Evolutionary conservation across 2,797 vertebrate genomes (phyloP), one percentile per base, ranked within the genome.

Genomic region (Sebastes oblongus): DNA sequence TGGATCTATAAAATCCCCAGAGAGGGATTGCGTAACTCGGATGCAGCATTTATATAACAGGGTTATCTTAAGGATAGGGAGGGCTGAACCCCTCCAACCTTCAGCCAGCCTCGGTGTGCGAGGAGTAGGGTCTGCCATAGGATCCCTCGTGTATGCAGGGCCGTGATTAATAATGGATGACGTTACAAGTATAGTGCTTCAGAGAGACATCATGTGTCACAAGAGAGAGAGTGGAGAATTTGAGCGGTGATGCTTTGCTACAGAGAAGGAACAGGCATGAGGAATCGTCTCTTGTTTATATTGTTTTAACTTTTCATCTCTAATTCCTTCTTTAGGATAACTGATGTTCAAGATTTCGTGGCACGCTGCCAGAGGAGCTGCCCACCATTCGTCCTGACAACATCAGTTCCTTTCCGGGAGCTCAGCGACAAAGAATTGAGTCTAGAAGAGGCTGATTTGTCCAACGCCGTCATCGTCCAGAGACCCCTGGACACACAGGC

Each of bases 391-490:
- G 83, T 93, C 3, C 91, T 99, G 90, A 96, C 96, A 0, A 99
- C 97, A 5, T 98, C 98, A 0, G 94, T 97, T 68, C 98, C 98
- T 0, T 94, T 93, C 76, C 94, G 89, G 72, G 97, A 96, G 89
- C 94, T 97, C 62, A 93, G 10, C 24, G 94, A 98, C 1, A 95
- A 95, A 85, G 94, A 95, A 0, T 92, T 98, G 59, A 98, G 97
- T 0, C 85, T 99, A 6, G 95, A 96, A 66, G 97, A 98, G 90
- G 98, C 97, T 0, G 94, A 96, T 77, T 70, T 99, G 77, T 93
- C 96, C 86, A 97, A 99, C 2, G 95, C 97, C 1, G 98, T 98
- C 64, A 95, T 99, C 61, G 95, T 98, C 83, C 98, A 99, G 93
- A 97, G 97, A 89, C 95, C 96, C 75, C 90, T 91, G 81, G 96